Conservation (phyloP, 2,888 invertebrate species). For the Caenorhabditis auriculariae region DNA sequence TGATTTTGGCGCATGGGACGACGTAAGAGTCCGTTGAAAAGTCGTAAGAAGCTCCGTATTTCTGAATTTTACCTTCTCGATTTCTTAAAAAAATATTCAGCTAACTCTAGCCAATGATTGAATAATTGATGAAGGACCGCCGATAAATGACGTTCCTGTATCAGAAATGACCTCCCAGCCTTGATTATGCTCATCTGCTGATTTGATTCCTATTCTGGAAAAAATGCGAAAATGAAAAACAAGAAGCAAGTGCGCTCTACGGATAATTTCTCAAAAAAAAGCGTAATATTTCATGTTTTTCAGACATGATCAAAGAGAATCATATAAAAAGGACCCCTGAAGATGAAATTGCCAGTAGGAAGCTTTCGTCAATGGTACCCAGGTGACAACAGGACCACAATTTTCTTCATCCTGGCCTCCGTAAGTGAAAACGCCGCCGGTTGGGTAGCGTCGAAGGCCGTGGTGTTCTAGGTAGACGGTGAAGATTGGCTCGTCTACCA, state of each 20-base stretch:
- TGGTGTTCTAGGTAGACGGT: constrained; percentile 46
- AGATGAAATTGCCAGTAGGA: constrained; percentile 44
- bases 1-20: constrained; percentile 20
- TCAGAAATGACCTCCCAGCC: constrained; percentile 43
- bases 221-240: no score
- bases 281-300: no score
- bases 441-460: constrained; percentile 7
- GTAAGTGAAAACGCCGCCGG: constrained; percentile 44
- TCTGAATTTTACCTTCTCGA: constrained; percentile 6
- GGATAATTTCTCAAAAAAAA: no score
- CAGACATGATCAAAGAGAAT: no score
- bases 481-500: constrained; percentile 45
- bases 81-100: neutral
- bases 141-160: constrained; percentile 44
- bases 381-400: constrained; percentile 37
- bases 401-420: constrained; percentile 42
- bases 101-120: constrained; percentile 19
- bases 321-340: no score
- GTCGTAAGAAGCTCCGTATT: constrained; percentile 19
- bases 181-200: constrained; percentile 1
- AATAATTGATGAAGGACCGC: constrained; percentile 27
- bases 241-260: no score
- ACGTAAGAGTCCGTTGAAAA: constrained; percentile 12
- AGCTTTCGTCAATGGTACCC: constrained; percentile 28
- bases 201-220: constrained; percentile 18